phyloP scores from a whole-genome alignment of 2,113 vertebrate species.

The Monopterus albus region DNA sequence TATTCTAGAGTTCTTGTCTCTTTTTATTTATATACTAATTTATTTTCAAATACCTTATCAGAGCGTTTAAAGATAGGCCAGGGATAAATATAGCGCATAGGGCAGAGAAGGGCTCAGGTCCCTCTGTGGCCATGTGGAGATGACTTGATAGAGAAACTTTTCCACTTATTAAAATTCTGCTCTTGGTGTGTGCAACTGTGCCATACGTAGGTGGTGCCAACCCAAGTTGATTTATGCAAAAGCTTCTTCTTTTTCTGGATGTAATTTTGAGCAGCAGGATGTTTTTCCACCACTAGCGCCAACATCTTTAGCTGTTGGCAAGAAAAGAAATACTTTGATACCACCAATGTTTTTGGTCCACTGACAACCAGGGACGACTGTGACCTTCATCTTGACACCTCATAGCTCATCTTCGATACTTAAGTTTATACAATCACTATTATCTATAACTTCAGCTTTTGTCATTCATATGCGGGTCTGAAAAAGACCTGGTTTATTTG shows the following conservation, averaged over 20 bases:
- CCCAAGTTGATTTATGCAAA: slow-evolving; percentile 36
- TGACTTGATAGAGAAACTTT: slow-evolving; percentile 30
- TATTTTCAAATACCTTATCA: slow-evolving; percentile 4
- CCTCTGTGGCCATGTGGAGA: slow-evolving; percentile 47
- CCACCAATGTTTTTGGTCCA: neutral
- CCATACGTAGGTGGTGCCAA: slow-evolving; percentile 25
- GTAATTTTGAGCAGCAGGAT: slow-evolving; percentile 3
- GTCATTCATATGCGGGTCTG: no score
- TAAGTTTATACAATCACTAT: no score
- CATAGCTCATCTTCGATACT: no score
- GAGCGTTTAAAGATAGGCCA: slow-evolving; percentile 52
- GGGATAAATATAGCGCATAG: slow-evolving; percentile 56
- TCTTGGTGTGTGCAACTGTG: slow-evolving; percentile 26
- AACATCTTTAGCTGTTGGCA: slow-evolving; percentile 9
- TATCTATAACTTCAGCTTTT: no score
- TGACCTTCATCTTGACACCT: neutral
- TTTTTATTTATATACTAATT: neutral
- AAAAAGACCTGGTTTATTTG: no score
- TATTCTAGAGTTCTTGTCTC: neutral
- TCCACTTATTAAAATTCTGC: slow-evolving; percentile 31
- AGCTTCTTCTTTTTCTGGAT: slow-evolving; percentile 6
- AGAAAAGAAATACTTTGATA: neutral
- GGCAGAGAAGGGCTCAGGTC: slow-evolving; percentile 28
- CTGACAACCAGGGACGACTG: neutral
- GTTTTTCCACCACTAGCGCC: neutral